Base-by-base conservation (phyloP, 53 echinoderm and acorn worm species). In the Pentamera pediparva region DNA sequence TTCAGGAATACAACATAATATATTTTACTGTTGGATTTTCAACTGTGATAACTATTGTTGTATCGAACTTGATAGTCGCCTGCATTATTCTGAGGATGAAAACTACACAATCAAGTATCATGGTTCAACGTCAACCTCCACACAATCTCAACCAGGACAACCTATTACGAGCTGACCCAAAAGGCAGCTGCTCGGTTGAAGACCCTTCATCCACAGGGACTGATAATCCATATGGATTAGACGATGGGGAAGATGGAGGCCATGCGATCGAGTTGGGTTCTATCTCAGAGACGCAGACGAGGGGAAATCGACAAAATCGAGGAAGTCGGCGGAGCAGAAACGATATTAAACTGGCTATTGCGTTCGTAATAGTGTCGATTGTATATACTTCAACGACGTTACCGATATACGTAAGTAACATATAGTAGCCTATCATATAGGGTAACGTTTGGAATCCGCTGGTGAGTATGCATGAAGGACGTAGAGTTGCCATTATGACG, bases 361-460 rank as follows among this genome's bases (percentile, higher is more conserved):
- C 73, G 64, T 78, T 86, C 21, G 35, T 77, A 0, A 64, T 86
- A 24, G 67, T 86, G 26, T 86, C 87, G 2, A 52, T 82, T 36
- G 78, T 86, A 8, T 86, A 82, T 39, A 82, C 78, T 12, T 36
- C 82, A 11, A 82, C 87, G 4, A 82, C 82, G 87, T 10, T 86
- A 26, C 87, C 87, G 3, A 71, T 78, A 36, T 86, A 86, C 35
- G 87, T 86, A 50, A 86, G 86, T 86, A 31, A 24, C 3, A n/a
- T n/a, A n/a, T n/a, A n/a, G n/a, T n/a, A n/a, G n/a, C n/a, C n/a
- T n/a, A n/a, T n/a, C n/a, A n/a, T n/a, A n/a, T n/a, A n/a, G n/a
- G n/a, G n/a, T n/a, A n/a, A n/a, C n/a, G n/a, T n/a, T n/a, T n/a
- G n/a, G n/a, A n/a, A n/a, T n/a, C n/a, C n/a, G n/a, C n/a, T n/a